A percentile compares a stretch with the other conserved stretches of the same genome.
Conservation (phyloP, 2,888 invertebrate genomes). For the Hypercompe scribonia region DNA sequence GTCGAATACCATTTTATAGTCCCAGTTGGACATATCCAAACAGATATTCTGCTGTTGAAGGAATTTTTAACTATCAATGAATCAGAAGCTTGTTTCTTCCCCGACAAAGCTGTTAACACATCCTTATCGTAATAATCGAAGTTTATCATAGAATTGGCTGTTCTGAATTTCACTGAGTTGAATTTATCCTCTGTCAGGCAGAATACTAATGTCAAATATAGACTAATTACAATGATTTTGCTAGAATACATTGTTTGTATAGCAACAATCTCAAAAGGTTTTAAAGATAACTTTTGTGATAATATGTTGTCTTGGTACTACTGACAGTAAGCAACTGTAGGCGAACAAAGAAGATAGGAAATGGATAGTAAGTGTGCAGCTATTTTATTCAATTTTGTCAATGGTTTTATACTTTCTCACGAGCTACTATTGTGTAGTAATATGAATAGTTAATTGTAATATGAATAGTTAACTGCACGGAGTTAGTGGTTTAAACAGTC, state of each 20-base stretch:
- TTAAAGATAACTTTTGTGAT: neutral
- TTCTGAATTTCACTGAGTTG: neutral
- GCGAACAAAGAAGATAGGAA: neutral
- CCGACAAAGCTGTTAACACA: neutral
- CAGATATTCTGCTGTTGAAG: neutral
- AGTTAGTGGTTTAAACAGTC: too few species aligned
- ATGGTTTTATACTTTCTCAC: neutral
- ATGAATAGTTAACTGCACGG: neutral
- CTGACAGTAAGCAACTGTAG: neutral
- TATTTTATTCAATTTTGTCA: neutral
- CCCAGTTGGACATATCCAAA: conserved; percentile 6
- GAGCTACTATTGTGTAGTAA: neutral
- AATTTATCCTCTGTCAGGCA: neutral
- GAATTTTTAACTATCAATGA: neutral
- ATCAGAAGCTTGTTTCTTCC: neutral
- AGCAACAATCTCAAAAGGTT: neutral
- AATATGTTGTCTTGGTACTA: neutral
- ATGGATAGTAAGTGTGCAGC: neutral
- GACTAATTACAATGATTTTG: neutral
- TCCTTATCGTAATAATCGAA: conserved; percentile 1
- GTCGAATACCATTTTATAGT: conserved; percentile 1
- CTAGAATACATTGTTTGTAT: neutral
- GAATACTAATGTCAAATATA: neutral
- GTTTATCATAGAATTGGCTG: conserved; percentile 3
- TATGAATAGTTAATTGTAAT: neutral